phyloP scores from a whole-genome alignment of 2,113 vertebrate species.

The Colius striatus region DNA sequence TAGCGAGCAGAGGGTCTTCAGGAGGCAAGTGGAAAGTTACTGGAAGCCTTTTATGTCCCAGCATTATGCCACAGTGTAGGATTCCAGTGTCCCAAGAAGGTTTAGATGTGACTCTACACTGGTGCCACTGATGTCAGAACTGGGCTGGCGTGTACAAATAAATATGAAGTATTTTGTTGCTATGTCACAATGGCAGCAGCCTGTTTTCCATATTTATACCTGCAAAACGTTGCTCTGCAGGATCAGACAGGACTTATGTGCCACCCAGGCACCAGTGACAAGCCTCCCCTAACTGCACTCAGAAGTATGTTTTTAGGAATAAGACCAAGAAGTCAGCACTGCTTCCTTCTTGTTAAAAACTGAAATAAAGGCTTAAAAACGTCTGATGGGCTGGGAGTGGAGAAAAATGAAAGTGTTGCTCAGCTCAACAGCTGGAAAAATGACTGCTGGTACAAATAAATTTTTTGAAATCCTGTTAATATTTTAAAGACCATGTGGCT shows the following conservation, averaged over 20 bases:
- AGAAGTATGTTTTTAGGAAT: constrained; percentile 54
- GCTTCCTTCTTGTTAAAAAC: constrained; percentile 32
- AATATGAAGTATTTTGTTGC: constrained; percentile 23
- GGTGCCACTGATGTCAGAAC: constrained; percentile 20
- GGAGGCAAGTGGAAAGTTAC: constrained; percentile 11
- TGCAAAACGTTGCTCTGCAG: background rate
- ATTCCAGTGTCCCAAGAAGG: background rate
- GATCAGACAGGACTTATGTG: constrained; percentile 32
- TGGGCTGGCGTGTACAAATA: constrained; percentile 17
- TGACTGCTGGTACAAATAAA: constrained; percentile 24
- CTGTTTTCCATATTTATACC: constrained; percentile 9
- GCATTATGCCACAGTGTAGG: background rate
- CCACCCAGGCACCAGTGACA: constrained; percentile 12
- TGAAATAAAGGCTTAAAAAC: constrained; percentile 32
- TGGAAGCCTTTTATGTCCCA: background rate
- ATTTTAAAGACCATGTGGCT: constrained; percentile 30
- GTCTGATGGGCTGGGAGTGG: background rate
- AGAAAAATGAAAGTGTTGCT: constrained; percentile 26
- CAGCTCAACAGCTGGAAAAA: constrained; percentile 59
- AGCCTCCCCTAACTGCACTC: constrained; percentile 16
- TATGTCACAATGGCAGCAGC: constrained; percentile 24
- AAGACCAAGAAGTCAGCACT: constrained; percentile 24
- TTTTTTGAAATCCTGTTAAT: background rate
- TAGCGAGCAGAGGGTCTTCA: background rate
- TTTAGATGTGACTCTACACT: background rate